These are phyloP conservation scores for Diarsia dahlii DNA, from an alignment of 2,888 invertebrate species.

Conservation along the genomic window DNA sequence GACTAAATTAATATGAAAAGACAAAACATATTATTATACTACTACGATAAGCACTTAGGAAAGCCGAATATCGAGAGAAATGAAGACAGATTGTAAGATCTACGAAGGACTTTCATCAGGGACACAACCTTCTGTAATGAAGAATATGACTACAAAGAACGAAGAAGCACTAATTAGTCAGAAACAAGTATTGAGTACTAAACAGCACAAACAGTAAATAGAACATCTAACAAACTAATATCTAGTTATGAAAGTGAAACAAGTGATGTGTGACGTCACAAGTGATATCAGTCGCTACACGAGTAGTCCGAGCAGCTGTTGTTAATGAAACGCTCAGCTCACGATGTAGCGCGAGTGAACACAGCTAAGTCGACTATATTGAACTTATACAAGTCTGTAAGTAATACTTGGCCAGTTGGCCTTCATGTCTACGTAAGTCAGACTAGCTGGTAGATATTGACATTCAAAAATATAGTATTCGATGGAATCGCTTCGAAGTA, in stretches of 20 bases:
- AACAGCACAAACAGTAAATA: not conserved
- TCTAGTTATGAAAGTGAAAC: conserved; percentile 4
- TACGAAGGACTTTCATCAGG: too few species aligned
- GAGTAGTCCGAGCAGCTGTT: not conserved
- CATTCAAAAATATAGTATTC: not conserved
- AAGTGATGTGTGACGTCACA: not conserved
- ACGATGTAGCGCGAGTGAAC: not conserved
- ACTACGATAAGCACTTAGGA: too few species aligned
- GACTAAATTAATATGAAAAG: not conserved
- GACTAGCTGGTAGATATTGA: not conserved
- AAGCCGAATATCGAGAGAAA: too few species aligned
- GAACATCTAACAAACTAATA: not conserved
- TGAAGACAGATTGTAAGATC: too few species aligned
- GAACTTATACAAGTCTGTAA: not conserved
- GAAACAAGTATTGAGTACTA: not conserved
- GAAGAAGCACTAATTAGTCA: not conserved
- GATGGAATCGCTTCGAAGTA: not conserved
- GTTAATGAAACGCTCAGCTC: conserved; percentile 7
- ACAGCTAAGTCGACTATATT: conserved; percentile 10
- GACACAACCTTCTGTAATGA: too few species aligned
- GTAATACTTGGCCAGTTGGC: conserved; percentile 10
- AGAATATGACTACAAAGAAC: too few species aligned
- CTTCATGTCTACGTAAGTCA: not conserved
- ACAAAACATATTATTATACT: too few species aligned
- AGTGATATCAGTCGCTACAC: not conserved